Percentiles rank a stretch among this genome's conserved stretches.
Conservation (phyloP, 2,888 invertebrate species). For the Melipona bicolor region DNA sequence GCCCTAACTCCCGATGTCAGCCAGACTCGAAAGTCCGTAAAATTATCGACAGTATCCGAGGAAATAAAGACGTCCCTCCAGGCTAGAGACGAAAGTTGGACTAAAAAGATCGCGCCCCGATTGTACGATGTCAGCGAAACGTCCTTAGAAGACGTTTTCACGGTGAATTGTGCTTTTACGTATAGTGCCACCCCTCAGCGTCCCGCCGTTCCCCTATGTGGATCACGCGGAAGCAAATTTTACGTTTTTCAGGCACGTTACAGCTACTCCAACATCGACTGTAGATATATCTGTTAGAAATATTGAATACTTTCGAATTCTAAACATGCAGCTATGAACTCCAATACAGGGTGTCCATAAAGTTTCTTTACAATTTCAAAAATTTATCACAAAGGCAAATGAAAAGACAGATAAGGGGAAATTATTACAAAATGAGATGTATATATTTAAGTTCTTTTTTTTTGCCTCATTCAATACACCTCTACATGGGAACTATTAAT, state of each 20-base stretch:
- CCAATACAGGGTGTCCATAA: neutral
- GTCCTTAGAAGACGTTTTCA: constrained; percentile 58
- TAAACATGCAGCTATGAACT: neutral
- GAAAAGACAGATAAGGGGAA: no score
- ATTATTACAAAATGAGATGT: no score
- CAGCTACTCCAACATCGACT: neutral
- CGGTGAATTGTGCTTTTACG: constrained; percentile 65
- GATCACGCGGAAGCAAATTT: constrained; percentile 17
- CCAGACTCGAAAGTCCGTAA: constrained; percentile 61
- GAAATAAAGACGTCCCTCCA: constrained; percentile 65
- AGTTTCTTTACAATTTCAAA: no score
- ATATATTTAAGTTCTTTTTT: no score
- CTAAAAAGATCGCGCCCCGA: constrained; percentile 55
- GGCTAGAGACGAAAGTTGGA: constrained; percentile 58
- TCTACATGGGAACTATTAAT: no score
- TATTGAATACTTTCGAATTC: neutral
- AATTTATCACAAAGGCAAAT: no score
- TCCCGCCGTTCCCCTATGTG: neutral
- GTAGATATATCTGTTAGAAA: neutral
- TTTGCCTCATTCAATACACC: no score
- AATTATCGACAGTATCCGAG: constrained; percentile 67
- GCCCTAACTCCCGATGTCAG: constrained; percentile 43
- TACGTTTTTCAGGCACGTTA: constrained; percentile 18
- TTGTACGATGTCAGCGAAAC: constrained; percentile 60
- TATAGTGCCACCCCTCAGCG: constrained; percentile 19